Evolutionary conservation across 2,797 vertebrate genomes (phyloP), one percentile per base, ranked within the genome.

Genomic region (Gallinago solitaria): DNA sequence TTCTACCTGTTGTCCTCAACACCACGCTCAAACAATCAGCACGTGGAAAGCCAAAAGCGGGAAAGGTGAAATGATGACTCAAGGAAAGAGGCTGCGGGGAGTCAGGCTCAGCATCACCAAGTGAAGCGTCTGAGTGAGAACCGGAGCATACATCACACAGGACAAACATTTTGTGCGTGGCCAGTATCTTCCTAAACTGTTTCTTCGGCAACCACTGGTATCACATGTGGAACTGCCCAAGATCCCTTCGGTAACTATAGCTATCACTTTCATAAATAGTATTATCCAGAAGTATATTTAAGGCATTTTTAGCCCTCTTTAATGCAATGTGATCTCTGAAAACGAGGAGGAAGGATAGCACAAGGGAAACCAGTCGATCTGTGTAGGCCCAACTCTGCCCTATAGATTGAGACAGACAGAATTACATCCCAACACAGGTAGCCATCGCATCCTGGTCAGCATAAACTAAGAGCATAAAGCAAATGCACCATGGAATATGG

Each of bases 341-440:
- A 64, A 63, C 1, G 28, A 43, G 16, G 12, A 89, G 70, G 51
- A 47, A n/a, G 48, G 30, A 20, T 0, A 48, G 57, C 57, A 43
- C 41, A 9, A 60, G 45, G 50, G n/a, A 16, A 93, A 17, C 3
- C 30, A 7, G 24, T 5, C 51, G 18, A 3, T 7, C 37, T 13
- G 63, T 63, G 18, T 10, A 51, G 39, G 35, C 28, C 13, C 37
- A 75, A 3, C 20, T 37, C 41, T 33, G 41, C 41, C 51, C 63
- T 11, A 24, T 1, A 5, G 39, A 12, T 1, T 33, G 35, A 70
- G 30, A 24, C 23, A 5, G 1, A 41, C 12, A 82, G 37, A 87
- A 53, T 53, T 9, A 2, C 19, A 28, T 16, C 78, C 56, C 79
- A 48, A 0, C 12, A 3, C 0, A 2, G 57, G 6, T 0, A 41